phyloP scores from a whole-genome alignment of 2,113 vertebrate genomes.

The Meles meles region DNA sequence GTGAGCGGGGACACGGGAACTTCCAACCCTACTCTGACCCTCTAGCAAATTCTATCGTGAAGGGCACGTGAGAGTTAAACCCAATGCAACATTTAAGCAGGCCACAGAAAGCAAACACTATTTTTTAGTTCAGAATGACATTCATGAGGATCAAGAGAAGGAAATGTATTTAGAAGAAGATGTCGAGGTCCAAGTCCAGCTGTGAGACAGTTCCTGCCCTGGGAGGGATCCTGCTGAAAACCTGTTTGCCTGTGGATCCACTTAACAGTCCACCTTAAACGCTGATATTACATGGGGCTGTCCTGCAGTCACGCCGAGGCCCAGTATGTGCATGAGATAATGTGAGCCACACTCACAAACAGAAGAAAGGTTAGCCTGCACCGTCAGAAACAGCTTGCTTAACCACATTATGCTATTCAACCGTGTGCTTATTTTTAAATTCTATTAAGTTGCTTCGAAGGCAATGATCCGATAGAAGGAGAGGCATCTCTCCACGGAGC shows the following conservation, averaged over 20 bases:
- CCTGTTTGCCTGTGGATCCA: neutral
- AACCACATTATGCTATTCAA: slow-evolving; percentile 47
- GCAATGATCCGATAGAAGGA: slow-evolving; percentile 33
- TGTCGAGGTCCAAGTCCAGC: neutral
- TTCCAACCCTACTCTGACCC: neutral
- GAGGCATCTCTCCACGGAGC: neutral
- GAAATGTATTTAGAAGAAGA: slow-evolving; percentile 48
- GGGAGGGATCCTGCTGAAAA: slow-evolving; percentile 36
- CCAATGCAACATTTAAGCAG: slow-evolving; percentile 16
- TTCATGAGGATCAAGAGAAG: slow-evolving; percentile 38
- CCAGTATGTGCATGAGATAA: slow-evolving; percentile 43
- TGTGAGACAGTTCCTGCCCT: neutral
- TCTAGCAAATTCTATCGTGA: neutral
- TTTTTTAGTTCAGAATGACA: slow-evolving; percentile 16
- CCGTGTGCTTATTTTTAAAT: slow-evolving; percentile 58
- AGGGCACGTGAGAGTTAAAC: slow-evolving; percentile 51
- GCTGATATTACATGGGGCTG: slow-evolving; percentile 32
- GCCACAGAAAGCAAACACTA: neutral
- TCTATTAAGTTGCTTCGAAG: neutral
- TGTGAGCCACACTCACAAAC: slow-evolving; percentile 27
- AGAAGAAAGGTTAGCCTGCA: slow-evolving; percentile 48
- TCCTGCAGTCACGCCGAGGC: neutral
- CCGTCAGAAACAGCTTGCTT: slow-evolving; percentile 59
- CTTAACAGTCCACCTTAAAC: slow-evolving; percentile 23
- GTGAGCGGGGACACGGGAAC: neutral